Percentiles rank a stretch among this genome's conserved stretches.
phyloP scores from a whole-genome alignment of 2,888 invertebrate genomes.

The Mythimna lalbum region DNA sequence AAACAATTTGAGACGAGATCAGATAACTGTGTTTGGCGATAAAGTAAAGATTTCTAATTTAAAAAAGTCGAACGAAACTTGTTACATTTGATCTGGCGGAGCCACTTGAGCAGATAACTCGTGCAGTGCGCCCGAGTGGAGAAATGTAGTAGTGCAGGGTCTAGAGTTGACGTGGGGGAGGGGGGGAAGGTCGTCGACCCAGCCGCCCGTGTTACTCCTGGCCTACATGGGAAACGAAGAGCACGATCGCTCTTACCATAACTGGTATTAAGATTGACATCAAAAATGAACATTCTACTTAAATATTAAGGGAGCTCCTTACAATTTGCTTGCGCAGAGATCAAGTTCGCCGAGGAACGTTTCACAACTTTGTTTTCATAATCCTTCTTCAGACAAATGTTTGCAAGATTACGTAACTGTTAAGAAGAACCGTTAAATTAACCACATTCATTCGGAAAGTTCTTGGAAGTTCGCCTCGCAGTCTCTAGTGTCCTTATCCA shows the following conservation, averaged over 20 bases:
- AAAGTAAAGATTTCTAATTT: constrained; percentile 69
- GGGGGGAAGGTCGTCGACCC: constrained; percentile 80
- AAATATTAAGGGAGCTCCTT: constrained; percentile 44
- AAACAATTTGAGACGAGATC: constrained; percentile 64
- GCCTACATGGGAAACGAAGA: constrained; percentile 80
- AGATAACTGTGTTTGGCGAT: constrained; percentile 57
- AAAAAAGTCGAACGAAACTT: constrained; percentile 66
- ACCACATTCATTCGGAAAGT: constrained; percentile 83
- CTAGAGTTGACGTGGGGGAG: constrained; percentile 69
- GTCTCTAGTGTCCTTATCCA: constrained; percentile 74
- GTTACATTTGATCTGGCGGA: constrained; percentile 72
- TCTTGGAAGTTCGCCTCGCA: constrained; percentile 77
- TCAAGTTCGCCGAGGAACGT: constrained; percentile 55
- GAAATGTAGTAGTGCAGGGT: constrained; percentile 84
- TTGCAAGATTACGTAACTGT: constrained; percentile 78
- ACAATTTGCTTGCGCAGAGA: constrained; percentile 52
- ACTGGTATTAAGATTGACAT: constrained; percentile 68
- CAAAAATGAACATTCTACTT: constrained; percentile 50
- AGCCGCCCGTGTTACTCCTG: constrained; percentile 86
- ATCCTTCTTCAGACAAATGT: constrained; percentile 71
- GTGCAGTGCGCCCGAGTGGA: constrained; percentile 77
- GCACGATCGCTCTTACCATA: constrained; percentile 66
- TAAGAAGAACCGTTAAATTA: constrained; percentile 81
- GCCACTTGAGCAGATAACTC: constrained; percentile 71
- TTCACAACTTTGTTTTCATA: constrained; percentile 69